Evolutionary conservation across 2,888 invertebrate species (phyloP), one percentile per base, ranked within the genome.

Genomic region (Torymus tubicola): DNA sequence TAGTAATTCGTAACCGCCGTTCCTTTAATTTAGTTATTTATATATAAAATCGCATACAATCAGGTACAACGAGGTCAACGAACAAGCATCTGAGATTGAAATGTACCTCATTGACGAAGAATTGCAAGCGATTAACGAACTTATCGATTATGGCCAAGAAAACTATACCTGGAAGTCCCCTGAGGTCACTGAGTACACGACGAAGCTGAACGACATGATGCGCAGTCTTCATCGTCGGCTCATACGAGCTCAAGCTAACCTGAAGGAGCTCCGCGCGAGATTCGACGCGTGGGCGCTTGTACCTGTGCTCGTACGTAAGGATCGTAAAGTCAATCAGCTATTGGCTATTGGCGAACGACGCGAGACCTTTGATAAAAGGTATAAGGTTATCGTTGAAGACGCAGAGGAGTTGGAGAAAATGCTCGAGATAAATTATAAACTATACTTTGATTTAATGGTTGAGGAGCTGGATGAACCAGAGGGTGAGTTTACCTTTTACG

Each of bases 11-110:
- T 12, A 0, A 10, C 24, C 12, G 12, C 13, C 10, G 18, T 18
- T 18, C 50, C 21, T 63, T 11, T 14, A 63, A 24, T 14, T 12
- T n/a, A 67, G 11, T 18, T 18, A 61, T 50, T 50, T 16, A 58
- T 61, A 42, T 0, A 42, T 69, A 16, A 68, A 53, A 68, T 52
- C 13, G 21, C 10, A 42, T 42, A 8, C 5, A 42, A 42, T 42
- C n/a, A 90, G 97, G 95, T 98, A 97, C 90, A 98, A 98, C 88
- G 94, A 94, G 83, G 94, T 97, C 63, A 93, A 95, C 69, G 93
- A 92, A 24, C 93, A 94, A n/a, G 94, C 96, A 42, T 94, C 95
- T 67, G 93, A 93, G 74, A 95, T 95, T 0, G 98, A 98, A 91
- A 95, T 94, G 81, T 93, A 94, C 21, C 92, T 98, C 57, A 94